Evolutionary conservation across 2,888 invertebrate genomes (phyloP), one percentile per base, ranked within the genome.

Genomic region (Pterostichus niger): DNA sequence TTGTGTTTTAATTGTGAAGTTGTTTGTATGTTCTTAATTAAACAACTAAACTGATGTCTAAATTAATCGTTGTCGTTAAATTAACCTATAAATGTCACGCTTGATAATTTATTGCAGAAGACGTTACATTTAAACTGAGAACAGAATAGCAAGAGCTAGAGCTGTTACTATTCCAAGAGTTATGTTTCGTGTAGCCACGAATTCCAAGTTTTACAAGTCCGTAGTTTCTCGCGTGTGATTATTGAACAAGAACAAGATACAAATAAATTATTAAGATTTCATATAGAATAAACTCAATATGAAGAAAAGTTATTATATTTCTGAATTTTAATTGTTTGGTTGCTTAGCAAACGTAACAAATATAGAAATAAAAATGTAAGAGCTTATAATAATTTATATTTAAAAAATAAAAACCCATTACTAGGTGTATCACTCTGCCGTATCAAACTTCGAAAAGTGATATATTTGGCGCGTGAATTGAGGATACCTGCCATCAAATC

Each of bases 1-100:
- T 73, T 44, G 46, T 24, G 9, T 44, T 73, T 73, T 73, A 52
- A 75, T 75, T 49, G 75, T 75, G 31, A 49, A 75, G 75, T 75
- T 75, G 49, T 52, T 75, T 75, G 75, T 33, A 52, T 46, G 75
- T 75, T 75, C 75, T 75, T 75, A 52, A 52, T 33, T 52, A 52
- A 52, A 24, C 52, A 52, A 75, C 75, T 75, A 75, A 75, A 75
- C 75, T 75, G 52, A 75, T 75, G 52, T 75, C 52, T 75, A 52
- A 75, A 75, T 52, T 75, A 75, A 75, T 75, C 75, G 75, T 46
- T 52, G 46, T 52, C 46, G 46, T 52, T 75, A 52, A 75, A 75
- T 75, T 75, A 75, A 75, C 75, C 75, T 52, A 52, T 75, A 75
- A 75, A 75, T 75, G 75, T 75, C 75, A 75, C 46, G 64, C 64